Percentiles rank a stretch among this genome's conserved stretches.
These are phyloP conservation scores for Halictus quadricinctus DNA, from an alignment of 2,888 invertebrate genomes.

Conservation along the genomic window DNA sequence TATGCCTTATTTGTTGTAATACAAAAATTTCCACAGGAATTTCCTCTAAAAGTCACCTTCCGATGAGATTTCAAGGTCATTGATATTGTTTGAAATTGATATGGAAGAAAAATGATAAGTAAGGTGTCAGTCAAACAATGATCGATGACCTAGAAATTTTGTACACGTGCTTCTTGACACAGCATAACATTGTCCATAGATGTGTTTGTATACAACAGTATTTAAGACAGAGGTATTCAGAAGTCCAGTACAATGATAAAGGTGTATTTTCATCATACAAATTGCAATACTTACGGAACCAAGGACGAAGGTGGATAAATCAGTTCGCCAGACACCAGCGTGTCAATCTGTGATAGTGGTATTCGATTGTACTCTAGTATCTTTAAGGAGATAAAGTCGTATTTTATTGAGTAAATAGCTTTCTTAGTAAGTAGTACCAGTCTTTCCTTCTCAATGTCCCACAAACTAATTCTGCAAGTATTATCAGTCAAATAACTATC, in stretches of 20 bases:
- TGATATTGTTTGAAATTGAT: neutral
- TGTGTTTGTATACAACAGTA: neutral
- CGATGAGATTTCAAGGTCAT: too few relatives aligned
- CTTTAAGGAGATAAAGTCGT: constrained; percentile 92
- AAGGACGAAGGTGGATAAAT: constrained; percentile 92
- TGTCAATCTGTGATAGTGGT: constrained; percentile 87
- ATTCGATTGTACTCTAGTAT: constrained; percentile 89
- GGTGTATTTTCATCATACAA: neutral
- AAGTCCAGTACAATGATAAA: neutral
- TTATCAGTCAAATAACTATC: neutral
- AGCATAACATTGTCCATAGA: neutral
- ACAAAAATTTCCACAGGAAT: neutral
- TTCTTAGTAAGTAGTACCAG: constrained; percentile 90
- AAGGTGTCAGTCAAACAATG: too few relatives aligned
- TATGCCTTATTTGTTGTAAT: neutral
- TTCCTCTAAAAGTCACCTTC: neutral
- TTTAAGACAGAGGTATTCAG: neutral
- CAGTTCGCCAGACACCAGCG: constrained; percentile 89
- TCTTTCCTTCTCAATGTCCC: constrained; percentile 94
- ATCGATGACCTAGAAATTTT: too few relatives aligned
- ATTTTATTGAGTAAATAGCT: constrained; percentile 89
- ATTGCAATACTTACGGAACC: constrained; percentile 89
- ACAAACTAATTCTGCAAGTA: constrained; percentile 89
- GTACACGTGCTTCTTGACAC: too few relatives aligned
- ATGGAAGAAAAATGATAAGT: too few relatives aligned